These are phyloP conservation scores for Drosophila funebris DNA, from an alignment of 1,140 invertebrate species.

Conservation along the genomic window DNA sequence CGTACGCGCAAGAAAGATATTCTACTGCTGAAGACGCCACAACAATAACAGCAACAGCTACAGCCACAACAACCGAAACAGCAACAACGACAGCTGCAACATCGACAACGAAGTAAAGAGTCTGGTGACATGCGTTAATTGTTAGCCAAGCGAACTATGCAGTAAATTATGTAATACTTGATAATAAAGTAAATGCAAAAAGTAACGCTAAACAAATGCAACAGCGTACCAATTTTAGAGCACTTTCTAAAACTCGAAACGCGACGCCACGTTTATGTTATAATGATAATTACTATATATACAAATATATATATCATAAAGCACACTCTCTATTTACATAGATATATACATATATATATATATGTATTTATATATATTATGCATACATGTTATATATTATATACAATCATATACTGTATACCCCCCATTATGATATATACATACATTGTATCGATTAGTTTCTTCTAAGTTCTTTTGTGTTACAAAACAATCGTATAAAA, in stretches of 20 bases:
- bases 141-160: slow-evolving; percentile 35
- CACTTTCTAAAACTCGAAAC: slow-evolving; percentile 38
- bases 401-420: slow-evolving; percentile 55
- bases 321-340: too few species aligned
- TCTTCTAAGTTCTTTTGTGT: slow-evolving; percentile 40
- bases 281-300: slow-evolving; percentile 75
- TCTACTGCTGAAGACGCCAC: slow-evolving; percentile 75
- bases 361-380: slow-evolving; percentile 22
- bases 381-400: slow-evolving; percentile 60
- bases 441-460: slow-evolving; percentile 55
- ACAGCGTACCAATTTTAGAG: slow-evolving; percentile 1
- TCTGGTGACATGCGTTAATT: slow-evolving; percentile 46
- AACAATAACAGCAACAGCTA: slow-evolving; percentile 50
- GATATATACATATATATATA: slow-evolving; percentile 10
- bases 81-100: background rate
- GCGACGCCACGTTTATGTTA: slow-evolving; percentile 69
- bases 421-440: slow-evolving; percentile 57
- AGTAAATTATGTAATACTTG: slow-evolving; percentile 28
- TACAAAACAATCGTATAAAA: slow-evolving; percentile 1
- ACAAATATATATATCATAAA: slow-evolving; percentile 51
- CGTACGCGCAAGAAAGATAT: slow-evolving; percentile 83
- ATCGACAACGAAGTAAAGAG: slow-evolving; percentile 30
- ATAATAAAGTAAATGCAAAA: slow-evolving; percentile 41
- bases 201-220: slow-evolving; percentile 2
- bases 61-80: background rate